Conservation (phyloP, 1,140 invertebrate genomes). For the Holotrichia oblita region DNA sequence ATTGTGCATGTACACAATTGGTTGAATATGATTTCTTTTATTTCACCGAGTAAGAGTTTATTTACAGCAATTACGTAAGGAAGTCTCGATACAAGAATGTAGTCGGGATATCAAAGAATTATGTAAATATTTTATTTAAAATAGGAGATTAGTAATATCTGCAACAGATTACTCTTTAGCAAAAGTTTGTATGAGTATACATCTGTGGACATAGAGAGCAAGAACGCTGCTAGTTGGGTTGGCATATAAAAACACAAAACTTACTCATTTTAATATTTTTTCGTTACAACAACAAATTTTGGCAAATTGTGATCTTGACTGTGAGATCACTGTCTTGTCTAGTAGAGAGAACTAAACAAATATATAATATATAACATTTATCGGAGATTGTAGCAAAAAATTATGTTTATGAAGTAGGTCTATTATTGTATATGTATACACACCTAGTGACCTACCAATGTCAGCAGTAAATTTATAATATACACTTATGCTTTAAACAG, state of each 20-base stretch:
- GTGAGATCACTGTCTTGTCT: background rate
- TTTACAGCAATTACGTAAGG: too few species aligned
- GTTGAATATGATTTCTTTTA: too few species aligned
- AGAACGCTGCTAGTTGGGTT: background rate
- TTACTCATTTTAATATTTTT: background rate
- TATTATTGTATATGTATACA: slow-evolving; percentile 12
- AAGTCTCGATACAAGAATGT: too few species aligned
- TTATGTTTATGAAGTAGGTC: slow-evolving; percentile 17
- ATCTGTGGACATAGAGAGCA: background rate
- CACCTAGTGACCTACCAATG: slow-evolving; percentile 23
- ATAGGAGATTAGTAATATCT: too few species aligned
- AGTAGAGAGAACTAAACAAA: background rate
- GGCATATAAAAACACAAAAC: background rate
- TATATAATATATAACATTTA: background rate
- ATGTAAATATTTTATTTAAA: too few species aligned
- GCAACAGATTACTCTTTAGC: too few species aligned
- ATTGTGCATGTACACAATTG: too few species aligned
- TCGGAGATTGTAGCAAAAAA: slow-evolving; percentile 13
- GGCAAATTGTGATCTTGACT: too few species aligned
- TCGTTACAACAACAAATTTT: too few species aligned
- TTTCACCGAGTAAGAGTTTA: too few species aligned
- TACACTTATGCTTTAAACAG: slow-evolving; percentile 17
- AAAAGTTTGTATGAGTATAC: too few species aligned
- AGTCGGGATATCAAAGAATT: too few species aligned
- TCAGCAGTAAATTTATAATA: slow-evolving; percentile 31